Conservation (phyloP, 2,888 invertebrate species). For the Pammene fasciana region DNA sequence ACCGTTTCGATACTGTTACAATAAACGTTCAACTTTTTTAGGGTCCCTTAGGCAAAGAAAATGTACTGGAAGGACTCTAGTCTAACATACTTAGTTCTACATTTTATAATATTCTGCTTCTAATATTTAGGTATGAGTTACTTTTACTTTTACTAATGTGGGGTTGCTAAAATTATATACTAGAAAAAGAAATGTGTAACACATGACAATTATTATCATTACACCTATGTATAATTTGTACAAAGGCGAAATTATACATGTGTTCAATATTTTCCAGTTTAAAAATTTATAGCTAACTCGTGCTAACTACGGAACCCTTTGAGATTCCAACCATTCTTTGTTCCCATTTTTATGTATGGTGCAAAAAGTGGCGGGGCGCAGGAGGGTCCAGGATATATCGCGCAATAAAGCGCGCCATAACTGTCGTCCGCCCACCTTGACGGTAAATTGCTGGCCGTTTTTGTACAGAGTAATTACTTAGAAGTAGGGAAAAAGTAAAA, state of each 20-base stretch:
- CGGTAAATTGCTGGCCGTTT: constrained; percentile 62
- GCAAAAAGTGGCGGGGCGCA: constrained; percentile 55
- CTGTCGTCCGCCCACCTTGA: constrained; percentile 60
- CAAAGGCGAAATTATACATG: too few relatives aligned
- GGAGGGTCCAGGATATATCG: constrained; percentile 69
- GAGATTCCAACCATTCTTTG: not conserved
- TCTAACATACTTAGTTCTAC: too few relatives aligned
- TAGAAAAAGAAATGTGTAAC: too few relatives aligned
- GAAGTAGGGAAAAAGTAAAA: constrained; percentile 14
- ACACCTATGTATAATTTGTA: too few relatives aligned
- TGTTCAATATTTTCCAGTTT: too few relatives aligned
- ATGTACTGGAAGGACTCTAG: not conserved
- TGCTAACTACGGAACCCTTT: constrained; percentile 21
- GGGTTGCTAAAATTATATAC: too few relatives aligned
- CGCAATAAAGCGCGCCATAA: constrained; percentile 70
- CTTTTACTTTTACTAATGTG: too few relatives aligned
- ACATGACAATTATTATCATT: too few relatives aligned
- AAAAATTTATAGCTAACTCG: not conserved
- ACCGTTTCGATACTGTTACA: constrained; percentile 37
- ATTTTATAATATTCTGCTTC: too few relatives aligned
- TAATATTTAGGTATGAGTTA: too few relatives aligned
- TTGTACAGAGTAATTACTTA: constrained; percentile 31
- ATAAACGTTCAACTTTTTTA: constrained; percentile 55
- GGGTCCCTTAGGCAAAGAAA: constrained; percentile 6
- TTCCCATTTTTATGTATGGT: constrained; percentile 64